These are phyloP conservation scores for Lytechinus variegatus DNA, from an alignment of 35 echinoderm and acorn worm species.

Conservation along the genomic window DNA sequence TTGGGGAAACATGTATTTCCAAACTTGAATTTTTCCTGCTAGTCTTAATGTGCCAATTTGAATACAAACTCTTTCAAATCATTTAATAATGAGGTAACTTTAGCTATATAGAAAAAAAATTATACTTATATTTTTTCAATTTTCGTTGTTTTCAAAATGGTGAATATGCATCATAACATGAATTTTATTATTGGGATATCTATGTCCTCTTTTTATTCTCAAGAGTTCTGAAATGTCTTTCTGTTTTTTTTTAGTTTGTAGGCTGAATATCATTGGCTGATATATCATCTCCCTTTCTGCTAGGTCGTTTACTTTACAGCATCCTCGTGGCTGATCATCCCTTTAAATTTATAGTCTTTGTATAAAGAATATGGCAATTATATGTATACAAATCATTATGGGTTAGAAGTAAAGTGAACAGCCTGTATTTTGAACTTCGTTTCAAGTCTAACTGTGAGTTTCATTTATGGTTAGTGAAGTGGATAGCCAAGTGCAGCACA, in stretches of 20 bases:
- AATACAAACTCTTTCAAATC: neutral
- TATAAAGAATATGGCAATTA: too few relatives aligned
- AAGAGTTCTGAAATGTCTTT: constrained; percentile 5
- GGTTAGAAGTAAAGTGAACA: too few relatives aligned
- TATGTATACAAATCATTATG: too few relatives aligned
- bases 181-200: neutral
- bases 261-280: neutral
- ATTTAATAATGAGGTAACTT: too few relatives aligned
- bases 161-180: neutral
- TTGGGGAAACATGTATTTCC: neutral
- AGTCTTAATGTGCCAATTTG: neutral
- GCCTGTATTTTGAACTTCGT: too few relatives aligned
- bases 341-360: too few relatives aligned
- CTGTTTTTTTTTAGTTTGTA: neutral
- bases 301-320: neutral
- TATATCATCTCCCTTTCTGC: neutral
- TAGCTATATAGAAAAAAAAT: neutral
- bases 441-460: too few relatives aligned
- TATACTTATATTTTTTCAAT: neutral
- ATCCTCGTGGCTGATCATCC: neutral
- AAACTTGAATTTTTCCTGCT: neutral
- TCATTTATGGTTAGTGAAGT: too few relatives aligned
- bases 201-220: neutral
- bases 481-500: too few relatives aligned
- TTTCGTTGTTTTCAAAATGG: neutral